Evolutionary conservation across 2,888 invertebrate genomes (phyloP), one percentile per base, ranked within the genome.

Genomic region (Sarcophaga caerulescens): DNA sequence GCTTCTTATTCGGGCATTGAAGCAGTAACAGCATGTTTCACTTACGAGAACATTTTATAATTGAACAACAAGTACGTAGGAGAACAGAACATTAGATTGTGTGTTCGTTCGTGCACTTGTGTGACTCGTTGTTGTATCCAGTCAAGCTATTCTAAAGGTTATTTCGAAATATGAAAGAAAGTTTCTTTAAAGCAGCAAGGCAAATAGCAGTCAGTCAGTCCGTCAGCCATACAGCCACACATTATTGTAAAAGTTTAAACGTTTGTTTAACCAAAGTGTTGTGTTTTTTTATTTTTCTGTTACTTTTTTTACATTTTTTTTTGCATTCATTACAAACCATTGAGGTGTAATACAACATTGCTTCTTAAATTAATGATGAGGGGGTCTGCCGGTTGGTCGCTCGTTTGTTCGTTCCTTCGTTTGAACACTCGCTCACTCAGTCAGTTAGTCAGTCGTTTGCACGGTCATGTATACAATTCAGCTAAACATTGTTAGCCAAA

Each of bases 11-110:
- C 65, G 62, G 81, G 74, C 84, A 81, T 70, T 83, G 71, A 83
- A 83, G 85, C 59, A 74, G 81, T 81, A 79, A 79, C 82, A 85
- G 79, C 79, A 85, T 82, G 66, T 70, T 78, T 79, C 82, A 82
- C 75, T 82, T 75, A 79, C 12, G 66, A 82, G 76, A 76, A 82
- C 65, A 82, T 75, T 71, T 35, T 35, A 35, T 35, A 75, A 14
- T 79, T 66, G 75, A 85, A 79, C 78, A 79, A 78, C 35, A 35
- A 35, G 35, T 35, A 35, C 35, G 35, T 35, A 35, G 35, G 35
- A 35, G 35, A 35, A 35, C 35, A 35, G 35, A 35, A 35, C 35
- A 35, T 35, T 35, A 35, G 6, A 35, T 0, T 35, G 6, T 35
- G 52, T 59, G 77, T 63, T 69, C 19, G 45, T 21, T 62, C 11